A percentile compares a stretch with the other conserved stretches of the same genome.
phyloP scores from a whole-genome alignment of 2,113 vertebrate genomes.

The Tragelaphus scriptus region DNA sequence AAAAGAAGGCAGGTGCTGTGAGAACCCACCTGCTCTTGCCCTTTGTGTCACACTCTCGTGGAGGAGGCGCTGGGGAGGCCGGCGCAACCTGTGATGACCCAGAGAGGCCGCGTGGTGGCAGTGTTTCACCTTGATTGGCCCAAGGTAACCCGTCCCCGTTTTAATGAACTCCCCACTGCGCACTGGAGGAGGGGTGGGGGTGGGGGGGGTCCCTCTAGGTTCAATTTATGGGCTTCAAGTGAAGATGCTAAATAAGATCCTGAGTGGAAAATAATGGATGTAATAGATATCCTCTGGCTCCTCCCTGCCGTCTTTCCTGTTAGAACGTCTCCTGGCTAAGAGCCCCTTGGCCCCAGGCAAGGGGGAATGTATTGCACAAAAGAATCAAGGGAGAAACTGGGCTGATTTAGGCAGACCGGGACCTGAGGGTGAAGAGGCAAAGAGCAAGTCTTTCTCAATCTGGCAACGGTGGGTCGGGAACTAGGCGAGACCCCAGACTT shows the following conservation, averaged over 20 bases:
- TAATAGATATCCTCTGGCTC: not conserved
- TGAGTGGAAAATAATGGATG: conserved; percentile 19
- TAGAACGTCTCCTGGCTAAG: not conserved
- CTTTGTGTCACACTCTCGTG: fast-evolving
- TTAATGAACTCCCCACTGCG: not conserved
- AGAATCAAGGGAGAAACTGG: not conserved
- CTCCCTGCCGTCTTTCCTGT: not conserved
- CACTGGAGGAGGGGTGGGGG: not conserved
- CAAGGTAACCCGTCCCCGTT: fast-evolving
- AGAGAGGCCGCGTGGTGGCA: conserved; percentile 74
- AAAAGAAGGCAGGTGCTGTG: not conserved
- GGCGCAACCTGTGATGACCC: not conserved
- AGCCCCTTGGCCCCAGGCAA: not conserved
- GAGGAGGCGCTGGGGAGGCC: too few relatives aligned
- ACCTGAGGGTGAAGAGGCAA: not conserved
- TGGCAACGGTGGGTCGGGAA: fast-evolving
- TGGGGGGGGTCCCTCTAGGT: not conserved
- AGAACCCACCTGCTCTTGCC: fast-evolving
- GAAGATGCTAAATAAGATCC: conserved; percentile 9
- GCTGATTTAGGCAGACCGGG: fast-evolving
- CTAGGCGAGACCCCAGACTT: not conserved
- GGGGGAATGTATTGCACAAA: not conserved
- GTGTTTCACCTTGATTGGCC: conserved; percentile 53
- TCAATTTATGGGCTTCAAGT: not conserved
- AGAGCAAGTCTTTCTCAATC: not conserved